Evolutionary conservation across 2,888 invertebrate genomes (phyloP).

Genomic region (Scaptomyza tumidula): DNA sequence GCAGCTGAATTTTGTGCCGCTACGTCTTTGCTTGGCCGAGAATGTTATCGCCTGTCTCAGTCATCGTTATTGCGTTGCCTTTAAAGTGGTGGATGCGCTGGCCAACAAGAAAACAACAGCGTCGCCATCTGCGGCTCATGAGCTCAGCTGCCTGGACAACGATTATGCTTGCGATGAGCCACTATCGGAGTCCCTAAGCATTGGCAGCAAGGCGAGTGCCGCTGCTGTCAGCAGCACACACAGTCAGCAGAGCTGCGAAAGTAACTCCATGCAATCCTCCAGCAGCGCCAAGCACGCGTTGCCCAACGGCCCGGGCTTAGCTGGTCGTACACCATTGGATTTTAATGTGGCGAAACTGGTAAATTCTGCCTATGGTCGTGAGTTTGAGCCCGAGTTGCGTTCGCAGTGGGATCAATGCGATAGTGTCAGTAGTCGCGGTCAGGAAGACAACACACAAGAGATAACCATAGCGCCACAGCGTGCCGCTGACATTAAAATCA

Average conservation of each 20-base stretch:
- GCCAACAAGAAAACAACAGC: conserved; percentile 43
- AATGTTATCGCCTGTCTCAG: conserved; percentile 89
- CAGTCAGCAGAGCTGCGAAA: conserved; percentile 83
- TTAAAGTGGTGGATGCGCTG: conserved; percentile 85
- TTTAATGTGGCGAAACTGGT: conserved; percentile 83
- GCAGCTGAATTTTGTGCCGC: conserved; percentile 87
- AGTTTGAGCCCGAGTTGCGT: conserved; percentile 82
- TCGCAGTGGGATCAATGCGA: conserved; percentile 82
- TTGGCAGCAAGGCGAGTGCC: conserved; percentile 79
- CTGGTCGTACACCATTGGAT: conserved; percentile 81
- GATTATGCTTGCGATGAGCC: conserved; percentile 74
- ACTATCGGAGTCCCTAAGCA: conserved; percentile 76
- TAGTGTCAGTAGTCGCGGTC: conserved; percentile 39
- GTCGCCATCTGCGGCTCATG: conserved; percentile 46
- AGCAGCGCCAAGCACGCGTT: conserved; percentile 66
- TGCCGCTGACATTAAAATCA: conserved; percentile 83
- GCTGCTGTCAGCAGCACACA: conserved; percentile 71
- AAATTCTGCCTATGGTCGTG: conserved; percentile 82
- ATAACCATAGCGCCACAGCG: conserved; percentile 87
- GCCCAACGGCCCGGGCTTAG: conserved; percentile 57
- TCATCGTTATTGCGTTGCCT: conserved; percentile 87
- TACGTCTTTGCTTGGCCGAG: conserved; percentile 87
- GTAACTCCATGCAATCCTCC: conserved; percentile 82
- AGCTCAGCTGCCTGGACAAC: conserved; percentile 67
- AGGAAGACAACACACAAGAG: conserved; percentile 85